Evolutionary conservation across 2,797 vertebrate species (phyloP).

Genomic region (Mormyrops boulengeri): DNA sequence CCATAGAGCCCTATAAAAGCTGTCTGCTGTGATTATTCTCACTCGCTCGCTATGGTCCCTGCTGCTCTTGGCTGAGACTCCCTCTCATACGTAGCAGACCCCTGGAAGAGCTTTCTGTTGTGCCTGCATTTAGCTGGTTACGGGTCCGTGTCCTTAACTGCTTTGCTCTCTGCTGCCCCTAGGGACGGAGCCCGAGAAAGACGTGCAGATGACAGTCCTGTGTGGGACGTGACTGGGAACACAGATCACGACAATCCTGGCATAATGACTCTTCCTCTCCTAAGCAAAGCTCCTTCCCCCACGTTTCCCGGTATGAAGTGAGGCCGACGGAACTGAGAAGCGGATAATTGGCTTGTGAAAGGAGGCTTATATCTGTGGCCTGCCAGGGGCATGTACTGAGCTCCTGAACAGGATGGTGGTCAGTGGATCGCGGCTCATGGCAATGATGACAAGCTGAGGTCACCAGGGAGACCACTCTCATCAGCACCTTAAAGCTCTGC

Average conservation of each 20-base stretch:
- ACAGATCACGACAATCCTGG: not conserved
- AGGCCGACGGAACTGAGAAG: not conserved
- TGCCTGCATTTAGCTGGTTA: not conserved
- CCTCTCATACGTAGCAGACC: not conserved
- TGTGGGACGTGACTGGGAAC: not conserved
- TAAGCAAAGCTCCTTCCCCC: not conserved
- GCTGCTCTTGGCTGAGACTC: not conserved
- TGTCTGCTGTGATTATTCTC: not conserved
- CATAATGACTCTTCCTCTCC: not conserved
- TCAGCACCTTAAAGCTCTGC: not conserved
- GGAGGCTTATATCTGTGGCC: not conserved
- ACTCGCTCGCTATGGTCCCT: not conserved
- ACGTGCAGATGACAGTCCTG: not conserved
- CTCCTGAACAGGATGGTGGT: not conserved
- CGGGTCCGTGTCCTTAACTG: not conserved
- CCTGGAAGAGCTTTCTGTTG: not conserved
- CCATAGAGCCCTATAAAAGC: not conserved
- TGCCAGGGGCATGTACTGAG: not conserved
- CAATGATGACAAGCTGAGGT: not conserved
- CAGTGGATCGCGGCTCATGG: not conserved
- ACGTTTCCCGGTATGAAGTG: not conserved
- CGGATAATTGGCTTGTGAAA: not conserved
- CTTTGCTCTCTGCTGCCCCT: not conserved
- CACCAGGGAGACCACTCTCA: not conserved
- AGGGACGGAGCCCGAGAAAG: not conserved